Evolutionary conservation across 2,113 vertebrate species (phyloP).

Genomic region (Cryptomyrus ogoouensis): DNA sequence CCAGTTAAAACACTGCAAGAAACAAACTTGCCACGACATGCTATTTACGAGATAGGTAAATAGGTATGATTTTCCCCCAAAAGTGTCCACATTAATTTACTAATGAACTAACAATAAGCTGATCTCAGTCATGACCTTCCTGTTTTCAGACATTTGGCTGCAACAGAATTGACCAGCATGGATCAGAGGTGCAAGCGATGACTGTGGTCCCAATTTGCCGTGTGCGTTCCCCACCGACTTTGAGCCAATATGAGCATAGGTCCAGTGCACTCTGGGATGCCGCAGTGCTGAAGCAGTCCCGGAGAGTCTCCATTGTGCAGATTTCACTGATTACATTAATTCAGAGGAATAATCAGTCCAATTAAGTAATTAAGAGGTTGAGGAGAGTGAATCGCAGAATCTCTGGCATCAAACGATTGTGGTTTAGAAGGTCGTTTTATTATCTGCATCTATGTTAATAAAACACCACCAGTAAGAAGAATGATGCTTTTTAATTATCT

Average conservation of each 20-base stretch:
- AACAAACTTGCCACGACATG: background rate
- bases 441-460: background rate
- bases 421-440: background rate
- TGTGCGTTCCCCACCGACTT: background rate
- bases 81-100: background rate
- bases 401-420: background rate
- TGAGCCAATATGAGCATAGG: background rate
- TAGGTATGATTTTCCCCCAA: background rate
- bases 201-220: background rate
- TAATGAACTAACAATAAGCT: background rate
- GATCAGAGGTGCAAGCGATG: background rate
- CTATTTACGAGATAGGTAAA: background rate
- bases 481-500: background rate
- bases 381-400: background rate
- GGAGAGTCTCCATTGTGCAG: background rate
- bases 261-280: background rate
- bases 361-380: slow-evolving; percentile 6
- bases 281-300: background rate
- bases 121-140: background rate
- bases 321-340: slow-evolving; percentile 5
- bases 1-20: background rate
- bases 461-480: background rate
- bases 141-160: background rate
- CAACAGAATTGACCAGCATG: background rate
- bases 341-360: slow-evolving; percentile 8